These are phyloP conservation scores for Gadopsis bispinosus DNA, from an alignment of 2,797 vertebrate species.

Conservation along the genomic window DNA sequence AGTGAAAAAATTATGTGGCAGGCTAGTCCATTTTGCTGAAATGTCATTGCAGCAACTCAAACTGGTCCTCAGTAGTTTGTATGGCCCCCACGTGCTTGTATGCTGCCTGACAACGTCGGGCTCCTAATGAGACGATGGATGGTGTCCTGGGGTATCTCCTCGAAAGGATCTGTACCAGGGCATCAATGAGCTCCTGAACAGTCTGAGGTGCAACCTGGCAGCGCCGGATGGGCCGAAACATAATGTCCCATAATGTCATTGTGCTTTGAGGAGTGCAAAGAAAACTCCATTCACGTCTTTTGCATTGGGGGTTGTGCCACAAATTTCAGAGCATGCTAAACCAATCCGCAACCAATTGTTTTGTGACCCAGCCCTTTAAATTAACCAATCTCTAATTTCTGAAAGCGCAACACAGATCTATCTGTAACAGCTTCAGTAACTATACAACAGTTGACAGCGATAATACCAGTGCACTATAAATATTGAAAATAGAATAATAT, in stretches of 20 bases:
- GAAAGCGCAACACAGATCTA: background rate
- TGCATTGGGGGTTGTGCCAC: background rate
- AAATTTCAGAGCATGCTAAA: background rate
- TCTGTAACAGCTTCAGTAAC: background rate
- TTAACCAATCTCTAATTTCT: constrained; percentile 4
- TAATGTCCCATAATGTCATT: background rate
- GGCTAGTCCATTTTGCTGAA: too few species aligned
- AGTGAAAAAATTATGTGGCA: too few species aligned
- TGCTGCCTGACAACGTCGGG: too few species aligned
- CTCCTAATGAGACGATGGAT: too few species aligned
- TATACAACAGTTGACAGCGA: background rate
- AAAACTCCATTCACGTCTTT: background rate
- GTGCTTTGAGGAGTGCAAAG: background rate
- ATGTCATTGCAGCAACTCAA: too few species aligned
- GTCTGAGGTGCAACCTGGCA: too few species aligned
- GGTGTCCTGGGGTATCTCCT: too few species aligned
- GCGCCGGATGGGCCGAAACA: too few species aligned
- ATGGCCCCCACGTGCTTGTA: too few species aligned
- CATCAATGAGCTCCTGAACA: too few species aligned
- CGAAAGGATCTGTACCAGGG: too few species aligned
- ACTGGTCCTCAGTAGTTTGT: too few species aligned
- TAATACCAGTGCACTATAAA: background rate
- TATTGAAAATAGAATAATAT: constrained; percentile 26
- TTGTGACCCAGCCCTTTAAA: background rate
- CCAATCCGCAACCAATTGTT: background rate